Base-by-base conservation (phyloP, 2,888 invertebrate species). In the Gymnoscelis rufifasciata region DNA sequence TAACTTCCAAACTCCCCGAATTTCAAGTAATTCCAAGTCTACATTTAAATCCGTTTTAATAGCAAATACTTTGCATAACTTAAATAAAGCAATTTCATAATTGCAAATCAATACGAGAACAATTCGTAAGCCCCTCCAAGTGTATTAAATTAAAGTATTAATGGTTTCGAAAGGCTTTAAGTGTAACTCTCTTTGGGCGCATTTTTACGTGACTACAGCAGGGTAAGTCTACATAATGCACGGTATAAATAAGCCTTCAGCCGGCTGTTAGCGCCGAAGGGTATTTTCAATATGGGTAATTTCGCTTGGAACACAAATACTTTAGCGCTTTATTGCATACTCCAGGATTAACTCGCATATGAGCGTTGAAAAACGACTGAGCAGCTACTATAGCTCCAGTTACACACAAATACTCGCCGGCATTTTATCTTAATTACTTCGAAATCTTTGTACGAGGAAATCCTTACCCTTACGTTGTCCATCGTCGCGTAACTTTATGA, bases 251-350 rank as follows among this genome's bases (percentile, higher is more conserved):
- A 83, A 83, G 78, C 81, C 77, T 79, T 79, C 74, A 77, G 78
- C 64, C 70, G 72, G 74, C 77, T 78, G 79, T 80, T 83, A 81
- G 82, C 78, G 72, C 73, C 72, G 81, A 80, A 80, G 83, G 83
- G 84, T 83, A 84, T 83, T 84, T 84, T 83, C 87, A 84, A 86
- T 87, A 84, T 83, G 83, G 87, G 84, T 84, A 84, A 87, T 87
- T 84, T 87, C 71, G 80, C 78, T 68, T 75, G 78, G 73, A 82
- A 81, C 78, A 79, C 81, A 83, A 86, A 86, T 86, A 83, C 81
- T 84, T 83, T 78, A 78, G 78, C 75, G 82, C 80, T 83, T 83
- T 84, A 84, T 84, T 87, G 83, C 83, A 81, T 83, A 80, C 80
- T 81, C 73, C 70, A 70, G 86, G 87, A 87, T 87, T 87, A 87